These are phyloP conservation scores for Brachionus rubens DNA, from an alignment of 1,140 invertebrate species.

Conservation along the genomic window DNA sequence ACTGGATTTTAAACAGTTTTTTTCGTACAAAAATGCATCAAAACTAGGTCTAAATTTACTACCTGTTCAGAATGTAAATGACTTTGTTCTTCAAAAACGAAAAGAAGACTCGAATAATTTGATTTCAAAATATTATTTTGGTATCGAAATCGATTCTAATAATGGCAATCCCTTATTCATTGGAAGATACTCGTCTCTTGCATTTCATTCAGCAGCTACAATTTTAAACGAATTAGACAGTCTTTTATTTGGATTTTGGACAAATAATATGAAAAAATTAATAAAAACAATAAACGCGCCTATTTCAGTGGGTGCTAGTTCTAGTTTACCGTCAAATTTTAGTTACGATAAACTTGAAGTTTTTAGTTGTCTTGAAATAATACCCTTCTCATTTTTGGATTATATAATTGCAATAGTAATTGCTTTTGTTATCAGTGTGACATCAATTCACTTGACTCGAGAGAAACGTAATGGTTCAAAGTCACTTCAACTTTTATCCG, in stretches of 20 bases:
- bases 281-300: slow-evolving; percentile 24
- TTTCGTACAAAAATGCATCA: neutral
- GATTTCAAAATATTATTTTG: slow-evolving; percentile 27
- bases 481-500: slow-evolving; percentile 26
- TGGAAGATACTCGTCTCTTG: neutral
- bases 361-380: slow-evolving; percentile 25
- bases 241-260: neutral
- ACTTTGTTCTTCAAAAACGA: slow-evolving; percentile 10
- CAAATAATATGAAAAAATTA: slow-evolving; percentile 19
- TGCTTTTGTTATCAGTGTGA: slow-evolving; percentile 20
- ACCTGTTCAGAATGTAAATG: neutral
- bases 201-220: slow-evolving; percentile 17
- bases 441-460: neutral
- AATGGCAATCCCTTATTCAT: neutral
- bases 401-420: slow-evolving; percentile 14
- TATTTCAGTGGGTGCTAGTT: neutral
- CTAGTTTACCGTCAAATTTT: neutral
- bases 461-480: slow-evolving; percentile 34
- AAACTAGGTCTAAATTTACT: neutral
- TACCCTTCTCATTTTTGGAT: slow-evolving; percentile 38
- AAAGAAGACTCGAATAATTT: slow-evolving; percentile 7
- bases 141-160: neutral
- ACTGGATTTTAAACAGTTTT: slow-evolving; percentile 4
- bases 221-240: neutral
- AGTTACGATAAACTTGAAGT: neutral